These are phyloP conservation scores for Hypothenemus hampei DNA, from an alignment of 1,140 invertebrate genomes.

Conservation along the genomic window DNA sequence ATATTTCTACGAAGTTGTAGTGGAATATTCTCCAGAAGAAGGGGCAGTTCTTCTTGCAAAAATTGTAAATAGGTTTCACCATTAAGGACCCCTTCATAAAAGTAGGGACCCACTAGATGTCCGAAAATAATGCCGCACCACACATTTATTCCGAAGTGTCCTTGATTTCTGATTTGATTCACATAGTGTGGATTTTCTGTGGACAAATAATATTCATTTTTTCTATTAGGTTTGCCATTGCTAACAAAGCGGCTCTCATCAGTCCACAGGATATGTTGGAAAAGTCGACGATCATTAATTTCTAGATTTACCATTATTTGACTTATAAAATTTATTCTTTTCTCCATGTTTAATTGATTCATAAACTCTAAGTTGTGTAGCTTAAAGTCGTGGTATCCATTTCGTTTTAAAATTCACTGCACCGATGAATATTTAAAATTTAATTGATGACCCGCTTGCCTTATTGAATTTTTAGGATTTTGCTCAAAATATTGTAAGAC, in stretches of 20 bases:
- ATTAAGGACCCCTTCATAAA: conserved; percentile 5
- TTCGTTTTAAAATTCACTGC: conserved; percentile 5
- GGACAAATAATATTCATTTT: conserved; percentile 1
- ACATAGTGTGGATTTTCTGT: conserved; percentile 1
- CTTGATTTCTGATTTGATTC: background rate
- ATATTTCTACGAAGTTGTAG: conserved; percentile 3
- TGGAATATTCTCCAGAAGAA: conserved; percentile 1
- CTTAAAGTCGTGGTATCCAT: conserved; percentile 9
- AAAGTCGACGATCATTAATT: background rate
- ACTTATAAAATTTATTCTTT: background rate
- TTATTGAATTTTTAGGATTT: conserved; percentile 6
- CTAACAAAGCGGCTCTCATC: conserved; percentile 5
- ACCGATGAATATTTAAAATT: conserved; percentile 1
- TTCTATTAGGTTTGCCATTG: conserved; percentile 1
- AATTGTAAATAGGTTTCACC: conserved; percentile 4
- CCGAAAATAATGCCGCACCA: conserved; percentile 11
- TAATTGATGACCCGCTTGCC: background rate
- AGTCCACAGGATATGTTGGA: conserved; percentile 6
- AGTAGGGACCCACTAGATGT: background rate
- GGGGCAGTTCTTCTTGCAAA: conserved; percentile 6
- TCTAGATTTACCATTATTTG: background rate
- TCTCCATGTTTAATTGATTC: background rate
- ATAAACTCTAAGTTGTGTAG: conserved; percentile 7
- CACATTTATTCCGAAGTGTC: background rate
- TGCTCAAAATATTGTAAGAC: conserved; percentile 9